Evolutionary conservation across 2,113 vertebrate species (phyloP), one percentile per base, ranked within the genome.

Genomic region (Cinclus cinclus): DNA sequence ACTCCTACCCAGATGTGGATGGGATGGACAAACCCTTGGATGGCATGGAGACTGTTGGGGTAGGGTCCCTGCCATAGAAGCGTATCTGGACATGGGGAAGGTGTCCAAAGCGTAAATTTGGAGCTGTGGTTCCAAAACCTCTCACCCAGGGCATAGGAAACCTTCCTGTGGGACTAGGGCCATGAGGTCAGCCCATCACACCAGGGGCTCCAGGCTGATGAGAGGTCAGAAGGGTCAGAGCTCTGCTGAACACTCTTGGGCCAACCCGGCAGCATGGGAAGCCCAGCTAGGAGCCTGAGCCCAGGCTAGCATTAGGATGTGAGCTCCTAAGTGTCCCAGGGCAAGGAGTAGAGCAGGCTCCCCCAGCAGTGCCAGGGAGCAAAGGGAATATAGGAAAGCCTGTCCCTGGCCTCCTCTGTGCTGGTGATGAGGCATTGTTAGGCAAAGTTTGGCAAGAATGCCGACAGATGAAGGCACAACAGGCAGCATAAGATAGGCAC

Each of bases 21-120:
- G 11, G 60, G 56, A 79, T 33, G 35, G 83, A 83, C 10, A 78
- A 67, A 37, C 5, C 24, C 15, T 41, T 35, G 6, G 15, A 42
- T 31, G 31, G 13, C 64, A 33, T 1, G 7, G 65, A 71, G 49
- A 46, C 12, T 11, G 5, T 1, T 33, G 16, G 25, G 15, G 17
- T 7, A 46, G 0, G 0, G 39, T n/a, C 25, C 19, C 24, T 53
- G 52, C 47, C 42, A 17, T 20, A 33, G n/a, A 37, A 33, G 17
- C 5, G 6, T 5, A 30, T 19, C 56, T 46, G 55, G 44, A 47
- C 5, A 10, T 35, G 16, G 11, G 14, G 19, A 7, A 31, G 47
- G 41, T 67, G 42, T 58, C 79, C 37, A 31, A 70, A 67, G 56
- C 60, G 22, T 39, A 23, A 49, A 33, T 47, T 69, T 39, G 50